These are phyloP conservation scores for Melanotaenia pygmaea DNA, from an alignment of 2,797 vertebrate genomes.

Conservation along the genomic window DNA sequence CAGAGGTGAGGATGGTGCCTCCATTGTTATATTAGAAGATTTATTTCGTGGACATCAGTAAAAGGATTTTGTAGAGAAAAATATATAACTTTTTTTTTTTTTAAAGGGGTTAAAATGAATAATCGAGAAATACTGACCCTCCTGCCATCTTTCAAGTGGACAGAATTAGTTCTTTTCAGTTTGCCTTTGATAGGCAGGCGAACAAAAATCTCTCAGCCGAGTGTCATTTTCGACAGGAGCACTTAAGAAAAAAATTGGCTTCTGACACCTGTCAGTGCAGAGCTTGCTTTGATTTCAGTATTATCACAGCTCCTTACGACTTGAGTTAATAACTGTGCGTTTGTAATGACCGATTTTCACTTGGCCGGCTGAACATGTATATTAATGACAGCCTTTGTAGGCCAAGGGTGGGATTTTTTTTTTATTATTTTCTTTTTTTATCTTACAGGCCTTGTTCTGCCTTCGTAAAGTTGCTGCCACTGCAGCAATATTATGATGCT, in stretches of 20 bases:
- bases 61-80: background rate
- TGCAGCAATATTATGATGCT: no score
- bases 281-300: background rate
- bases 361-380: background rate
- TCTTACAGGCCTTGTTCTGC: no score
- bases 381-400: no score
- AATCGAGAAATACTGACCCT: background rate
- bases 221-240: background rate
- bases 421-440: no score
- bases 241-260: background rate
- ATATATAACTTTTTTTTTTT: no score
- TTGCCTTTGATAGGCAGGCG: background rate
- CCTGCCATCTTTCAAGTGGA: background rate
- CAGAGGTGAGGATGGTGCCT: background rate
- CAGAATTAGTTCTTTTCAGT: background rate
- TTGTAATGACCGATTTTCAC: background rate
- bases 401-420: no score
- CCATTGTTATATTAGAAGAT: background rate
- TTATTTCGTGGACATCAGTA: slow-evolving; percentile 14
- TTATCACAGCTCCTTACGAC: background rate
- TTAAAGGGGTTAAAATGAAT: background rate
- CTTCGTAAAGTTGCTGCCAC: no score
- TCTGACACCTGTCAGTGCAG: background rate
- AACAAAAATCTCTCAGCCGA: background rate
- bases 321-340: background rate